These are phyloP conservation scores for Marmota monax DNA, from an alignment of 2,113 vertebrate species.

Conservation along the genomic window DNA sequence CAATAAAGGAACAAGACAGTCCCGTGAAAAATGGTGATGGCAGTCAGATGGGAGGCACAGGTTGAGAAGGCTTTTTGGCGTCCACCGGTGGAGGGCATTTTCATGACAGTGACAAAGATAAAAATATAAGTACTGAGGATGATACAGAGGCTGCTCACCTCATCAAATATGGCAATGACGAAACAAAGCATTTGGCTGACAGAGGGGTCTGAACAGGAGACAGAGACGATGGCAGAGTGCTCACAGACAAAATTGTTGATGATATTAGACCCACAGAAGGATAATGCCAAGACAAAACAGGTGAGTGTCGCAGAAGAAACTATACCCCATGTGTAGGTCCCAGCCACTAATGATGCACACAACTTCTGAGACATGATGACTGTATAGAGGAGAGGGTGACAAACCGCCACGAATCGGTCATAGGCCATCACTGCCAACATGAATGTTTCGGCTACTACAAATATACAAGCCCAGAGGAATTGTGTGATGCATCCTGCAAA, in stretches of 20 bases:
- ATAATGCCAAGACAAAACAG: too few species aligned
- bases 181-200: conserved; percentile 63
- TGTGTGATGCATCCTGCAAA: too few species aligned
- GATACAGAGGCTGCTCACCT: conserved; percentile 46
- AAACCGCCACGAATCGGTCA: too few species aligned
- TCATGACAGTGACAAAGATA: conserved; percentile 54
- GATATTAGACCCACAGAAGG: too few species aligned
- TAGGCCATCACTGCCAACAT: too few species aligned
- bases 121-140: conserved; percentile 59
- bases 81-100: conserved; percentile 44
- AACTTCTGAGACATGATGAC: too few species aligned
- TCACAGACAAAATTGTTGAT: conserved; percentile 69
- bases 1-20: conserved; percentile 65
- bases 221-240: conserved; percentile 67
- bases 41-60: conserved; percentile 59
- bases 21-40: conserved; percentile 73
- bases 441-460: too few species aligned
- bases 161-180: conserved; percentile 61
- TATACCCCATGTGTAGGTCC: too few species aligned
- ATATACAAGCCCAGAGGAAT: too few species aligned
- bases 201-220: conserved; percentile 51
- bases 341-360: too few species aligned
- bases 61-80: conserved; percentile 65
- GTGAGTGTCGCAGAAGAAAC: too few species aligned
- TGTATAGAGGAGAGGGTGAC: too few species aligned